Evolutionary conservation across 2,797 vertebrate genomes (phyloP).

Genomic region (Sylvilagus floridanus): DNA sequence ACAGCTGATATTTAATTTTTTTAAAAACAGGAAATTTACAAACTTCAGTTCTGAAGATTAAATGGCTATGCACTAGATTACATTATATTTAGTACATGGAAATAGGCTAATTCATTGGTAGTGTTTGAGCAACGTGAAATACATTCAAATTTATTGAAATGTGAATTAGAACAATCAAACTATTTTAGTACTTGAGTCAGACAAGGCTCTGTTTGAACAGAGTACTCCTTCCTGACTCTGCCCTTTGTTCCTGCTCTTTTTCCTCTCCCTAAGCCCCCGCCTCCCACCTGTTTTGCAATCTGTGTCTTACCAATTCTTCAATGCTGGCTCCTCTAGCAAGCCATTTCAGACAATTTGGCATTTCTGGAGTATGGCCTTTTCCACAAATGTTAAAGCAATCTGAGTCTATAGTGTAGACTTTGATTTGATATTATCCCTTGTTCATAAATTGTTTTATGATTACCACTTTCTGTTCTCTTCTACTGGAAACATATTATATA

Average conservation of each 20-base stretch:
- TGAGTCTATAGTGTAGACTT: background rate
- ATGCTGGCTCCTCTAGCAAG: background rate
- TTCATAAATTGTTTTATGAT: constrained; percentile 52
- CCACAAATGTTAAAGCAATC: constrained; percentile 32
- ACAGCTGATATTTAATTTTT: constrained; percentile 29
- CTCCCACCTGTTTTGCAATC: background rate
- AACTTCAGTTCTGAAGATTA: constrained; percentile 55
- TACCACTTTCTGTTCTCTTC: background rate
- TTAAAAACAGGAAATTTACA: constrained; percentile 36
- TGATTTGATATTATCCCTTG: background rate
- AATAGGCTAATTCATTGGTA: constrained; percentile 34
- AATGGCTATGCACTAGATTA: constrained; percentile 23
- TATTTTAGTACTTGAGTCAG: background rate
- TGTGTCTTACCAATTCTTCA: background rate
- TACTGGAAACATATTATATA: constrained; percentile 17
- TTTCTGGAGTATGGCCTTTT: constrained; percentile 26
- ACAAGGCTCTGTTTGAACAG: background rate
- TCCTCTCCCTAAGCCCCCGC: background rate
- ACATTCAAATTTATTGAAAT: constrained; percentile 61
- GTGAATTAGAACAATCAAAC: constrained; percentile 33
- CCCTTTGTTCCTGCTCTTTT: background rate
- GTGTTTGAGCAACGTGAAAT: constrained; percentile 63
- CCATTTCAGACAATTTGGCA: constrained; percentile 33
- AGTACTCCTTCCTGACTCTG: background rate
- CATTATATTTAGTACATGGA: background rate